Evolutionary conservation across 2,888 invertebrate species (phyloP).

Genomic region (Leptinotarsa haldemani): DNA sequence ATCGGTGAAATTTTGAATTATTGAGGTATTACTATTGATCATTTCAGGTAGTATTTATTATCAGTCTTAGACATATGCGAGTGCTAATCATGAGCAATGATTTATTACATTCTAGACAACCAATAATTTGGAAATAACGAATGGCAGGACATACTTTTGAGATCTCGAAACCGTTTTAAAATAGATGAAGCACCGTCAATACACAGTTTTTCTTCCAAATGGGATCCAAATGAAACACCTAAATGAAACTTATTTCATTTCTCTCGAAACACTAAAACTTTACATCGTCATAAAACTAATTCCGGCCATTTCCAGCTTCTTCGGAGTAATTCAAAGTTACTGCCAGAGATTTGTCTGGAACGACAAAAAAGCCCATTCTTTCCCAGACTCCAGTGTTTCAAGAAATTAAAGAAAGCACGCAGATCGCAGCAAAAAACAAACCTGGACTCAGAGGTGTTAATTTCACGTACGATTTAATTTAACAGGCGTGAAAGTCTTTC

Average conservation of each 20-base stretch:
- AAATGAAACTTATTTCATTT: background rate
- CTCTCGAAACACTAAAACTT: background rate
- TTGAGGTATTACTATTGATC: too few species aligned
- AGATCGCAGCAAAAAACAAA: slow-evolving; percentile 28
- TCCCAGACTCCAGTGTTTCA: slow-evolving; percentile 2
- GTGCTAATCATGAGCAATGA: too few species aligned
- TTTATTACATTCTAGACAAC: too few species aligned
- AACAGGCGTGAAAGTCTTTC: slow-evolving; percentile 35
- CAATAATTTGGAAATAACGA: too few species aligned
- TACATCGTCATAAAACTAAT: slow-evolving; percentile 9
- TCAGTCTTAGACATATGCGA: too few species aligned
- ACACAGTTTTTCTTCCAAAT: too few species aligned
- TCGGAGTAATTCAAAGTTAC: slow-evolving; percentile 10
- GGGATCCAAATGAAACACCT: too few species aligned
- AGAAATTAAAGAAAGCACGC: slow-evolving; percentile 24
- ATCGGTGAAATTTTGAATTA: too few species aligned
- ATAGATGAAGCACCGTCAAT: too few species aligned
- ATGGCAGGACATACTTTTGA: too few species aligned
- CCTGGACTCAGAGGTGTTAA: slow-evolving; percentile 44
- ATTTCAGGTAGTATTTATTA: too few species aligned
- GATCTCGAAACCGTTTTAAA: too few species aligned
- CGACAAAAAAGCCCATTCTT: slow-evolving; percentile 10
- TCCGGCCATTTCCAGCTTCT: background rate
- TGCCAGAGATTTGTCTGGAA: slow-evolving; percentile 7
- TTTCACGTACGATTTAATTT: slow-evolving; percentile 51